Evolutionary conservation across 1,140 invertebrate genomes (phyloP).

Genomic region (Zaprionus nigranus): DNA sequence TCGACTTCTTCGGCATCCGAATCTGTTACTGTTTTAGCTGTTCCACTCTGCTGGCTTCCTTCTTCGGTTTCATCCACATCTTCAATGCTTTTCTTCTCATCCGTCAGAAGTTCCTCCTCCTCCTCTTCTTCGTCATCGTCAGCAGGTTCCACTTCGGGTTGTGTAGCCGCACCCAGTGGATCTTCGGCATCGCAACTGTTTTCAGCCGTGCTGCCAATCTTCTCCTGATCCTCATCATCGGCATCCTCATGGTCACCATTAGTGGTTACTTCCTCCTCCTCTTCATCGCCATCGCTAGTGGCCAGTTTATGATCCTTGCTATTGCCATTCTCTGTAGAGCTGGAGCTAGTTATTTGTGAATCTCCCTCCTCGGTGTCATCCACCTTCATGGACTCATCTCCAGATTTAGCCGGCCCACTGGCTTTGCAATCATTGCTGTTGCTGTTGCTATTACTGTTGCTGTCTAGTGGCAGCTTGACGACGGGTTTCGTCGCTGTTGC

Average conservation of each 20-base stretch:
- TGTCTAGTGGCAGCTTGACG: conserved; percentile 23
- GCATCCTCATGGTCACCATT: conserved; percentile 67
- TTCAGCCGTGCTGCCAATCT: conserved; percentile 72
- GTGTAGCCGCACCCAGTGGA: conserved; percentile 61
- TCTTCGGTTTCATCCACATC: conserved; percentile 56
- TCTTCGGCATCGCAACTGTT: conserved; percentile 75
- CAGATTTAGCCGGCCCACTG: conserved; percentile 8
- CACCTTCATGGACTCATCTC: conserved; percentile 48
- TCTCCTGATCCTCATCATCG: conserved; percentile 77
- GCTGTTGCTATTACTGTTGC: conserved; percentile 30
- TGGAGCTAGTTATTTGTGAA: conserved; percentile 72
- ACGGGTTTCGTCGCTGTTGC: background rate
- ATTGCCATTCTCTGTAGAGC: conserved; percentile 60
- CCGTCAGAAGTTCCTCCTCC: conserved; percentile 20
- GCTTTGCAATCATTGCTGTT: conserved; percentile 20
- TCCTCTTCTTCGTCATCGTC: conserved; percentile 47
- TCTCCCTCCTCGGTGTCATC: conserved; percentile 63
- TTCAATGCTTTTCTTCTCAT: conserved; percentile 39
- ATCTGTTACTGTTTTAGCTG: conserved; percentile 49
- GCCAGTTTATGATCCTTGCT: conserved; percentile 50
- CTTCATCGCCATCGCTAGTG: conserved; percentile 50
- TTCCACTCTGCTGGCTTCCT: conserved; percentile 57
- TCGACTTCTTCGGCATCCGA: conserved; percentile 28
- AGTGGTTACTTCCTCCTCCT: conserved; percentile 70
- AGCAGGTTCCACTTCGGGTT: background rate